Percentiles rank a stretch among this genome's conserved stretches.
Evolutionary conservation across 2,888 invertebrate genomes (phyloP).

Genomic region (Bhutanitis thaidina): DNA sequence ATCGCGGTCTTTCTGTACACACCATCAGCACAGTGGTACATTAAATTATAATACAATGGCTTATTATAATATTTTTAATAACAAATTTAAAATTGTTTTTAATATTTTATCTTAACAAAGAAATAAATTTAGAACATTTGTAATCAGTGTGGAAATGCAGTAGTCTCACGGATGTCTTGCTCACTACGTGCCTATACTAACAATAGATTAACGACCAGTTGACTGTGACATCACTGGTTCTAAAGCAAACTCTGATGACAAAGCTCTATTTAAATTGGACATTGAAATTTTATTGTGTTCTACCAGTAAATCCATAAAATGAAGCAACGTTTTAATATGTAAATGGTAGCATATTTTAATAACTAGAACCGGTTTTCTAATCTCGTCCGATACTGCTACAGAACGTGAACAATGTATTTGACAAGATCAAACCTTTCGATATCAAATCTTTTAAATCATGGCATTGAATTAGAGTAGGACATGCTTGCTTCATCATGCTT

Average conservation of each 20-base stretch:
- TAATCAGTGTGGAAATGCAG: constrained; percentile 63
- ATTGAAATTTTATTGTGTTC: constrained; percentile 48
- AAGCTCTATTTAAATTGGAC: constrained; percentile 22
- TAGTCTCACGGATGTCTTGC: constrained; percentile 65
- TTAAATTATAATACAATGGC: too few species aligned
- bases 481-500: too few species aligned
- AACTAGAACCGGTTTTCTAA: constrained; percentile 20
- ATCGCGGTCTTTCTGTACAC: too few species aligned
- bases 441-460: constrained; percentile 10
- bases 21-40: too few species aligned
- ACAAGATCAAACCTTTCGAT: constrained; percentile 12
- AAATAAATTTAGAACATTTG: constrained; percentile 55
- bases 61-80: too few species aligned
- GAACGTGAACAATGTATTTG: constrained; percentile 18
- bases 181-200: constrained; percentile 57
- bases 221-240: constrained; percentile 32
- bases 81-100: neutral
- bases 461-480: constrained; percentile 9
- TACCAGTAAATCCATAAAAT: constrained; percentile 50
- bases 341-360: constrained; percentile 33
- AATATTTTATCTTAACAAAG: constrained; percentile 20
- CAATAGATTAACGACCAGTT: constrained; percentile 42
- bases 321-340: constrained; percentile 49
- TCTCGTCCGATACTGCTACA: constrained; percentile 18
- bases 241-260: neutral